Base-by-base conservation (phyloP, 2,888 invertebrate genomes). In the Caenorhabditis doughertyi region DNA sequence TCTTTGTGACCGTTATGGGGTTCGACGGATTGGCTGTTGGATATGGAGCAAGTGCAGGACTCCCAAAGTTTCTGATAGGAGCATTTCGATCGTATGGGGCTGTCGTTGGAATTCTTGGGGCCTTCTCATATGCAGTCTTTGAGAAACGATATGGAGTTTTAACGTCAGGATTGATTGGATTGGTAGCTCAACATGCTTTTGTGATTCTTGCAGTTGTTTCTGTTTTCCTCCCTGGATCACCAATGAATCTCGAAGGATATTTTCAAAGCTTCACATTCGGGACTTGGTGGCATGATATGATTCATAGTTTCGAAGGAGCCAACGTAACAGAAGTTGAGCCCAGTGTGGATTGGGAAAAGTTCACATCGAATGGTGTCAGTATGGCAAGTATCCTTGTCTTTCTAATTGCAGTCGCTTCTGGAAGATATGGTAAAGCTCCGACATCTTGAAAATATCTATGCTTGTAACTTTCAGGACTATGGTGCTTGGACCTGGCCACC, bases 1-100 rank as follows among this genome's bases (percentile, higher is more conserved):
- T 90, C 8, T 90, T 88, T 81, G 89, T 90, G 88, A 90, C 90
- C 4, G 90, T 90, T 2, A 83, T 90, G 42, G 90, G 89, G 21
- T 90, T 90, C 72, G 90, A 90, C 64, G 90, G 90, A 55, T 62
- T 89, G 39, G 88, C 89, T 16, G 84, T 89, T 13, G 87, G 89
- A 18, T 89, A 89, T 58, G 89, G 89, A 16, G 79, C 87, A 56
- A 84, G 87, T 4, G 84, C 83, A 39, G 89, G 89, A n/a, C 81
- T 89, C 1, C 87, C 90, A 1, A 90, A 89, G 29, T 84, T 81
- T 56, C 39, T 89, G 2, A 81, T 90, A 16, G 90, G 90, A 7
- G 80, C 77, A 9, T 89, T 90, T 60, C 70, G 87, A 60, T 86
- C 87, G 0, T 86, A 84, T 32, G 87, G 88, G 1, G 84, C 87